A percentile compares a stretch with the other conserved stretches of the same genome.
Conservation (phyloP, 2,797 vertebrate species). For the Ataeniobius toweri region DNA sequence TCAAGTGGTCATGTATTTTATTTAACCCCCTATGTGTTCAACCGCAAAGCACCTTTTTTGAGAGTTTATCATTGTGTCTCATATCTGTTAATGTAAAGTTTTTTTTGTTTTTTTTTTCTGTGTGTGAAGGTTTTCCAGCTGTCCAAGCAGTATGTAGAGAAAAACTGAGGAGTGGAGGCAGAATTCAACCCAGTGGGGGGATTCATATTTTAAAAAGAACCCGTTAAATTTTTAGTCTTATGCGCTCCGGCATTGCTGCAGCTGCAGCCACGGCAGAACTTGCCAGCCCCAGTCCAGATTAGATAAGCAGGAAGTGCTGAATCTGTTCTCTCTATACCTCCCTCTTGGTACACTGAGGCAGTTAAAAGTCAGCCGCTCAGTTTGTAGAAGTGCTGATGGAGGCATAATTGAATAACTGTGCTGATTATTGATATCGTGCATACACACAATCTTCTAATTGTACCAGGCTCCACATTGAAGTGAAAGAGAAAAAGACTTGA, state of each 20-base stretch:
- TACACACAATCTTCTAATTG: slow-evolving; percentile 77
- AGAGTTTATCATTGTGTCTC: background rate
- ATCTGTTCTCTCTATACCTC: slow-evolving; percentile 71
- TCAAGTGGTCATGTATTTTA: slow-evolving; percentile 39
- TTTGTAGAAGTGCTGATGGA: slow-evolving; percentile 78
- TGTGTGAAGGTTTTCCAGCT: slow-evolving; percentile 1
- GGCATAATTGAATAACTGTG: slow-evolving; percentile 78
- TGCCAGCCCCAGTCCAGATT: slow-evolving; percentile 72
- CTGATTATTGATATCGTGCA: slow-evolving; percentile 80
- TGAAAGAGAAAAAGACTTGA: slow-evolving; percentile 37
- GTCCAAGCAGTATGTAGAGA: slow-evolving; percentile 2
- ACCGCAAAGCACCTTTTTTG: background rate
- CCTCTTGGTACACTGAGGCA: slow-evolving; percentile 63
- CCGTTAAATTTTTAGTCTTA: slow-evolving; percentile 43
- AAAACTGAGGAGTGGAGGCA: slow-evolving; percentile 9
- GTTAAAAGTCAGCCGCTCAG: slow-evolving; percentile 66
- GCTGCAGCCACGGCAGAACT: slow-evolving; percentile 43
- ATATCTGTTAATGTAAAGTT: background rate
- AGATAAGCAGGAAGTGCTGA: slow-evolving; percentile 85
- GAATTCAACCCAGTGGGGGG: background rate
- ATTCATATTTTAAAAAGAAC: slow-evolving; percentile 32
- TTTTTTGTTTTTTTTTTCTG: background rate
- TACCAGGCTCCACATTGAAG: slow-evolving; percentile 54
- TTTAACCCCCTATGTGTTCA: slow-evolving; percentile 19
- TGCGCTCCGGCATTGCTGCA: slow-evolving; percentile 47